Evolutionary conservation across 2,888 invertebrate genomes (phyloP).

Genomic region (Drosophila macrospina): DNA sequence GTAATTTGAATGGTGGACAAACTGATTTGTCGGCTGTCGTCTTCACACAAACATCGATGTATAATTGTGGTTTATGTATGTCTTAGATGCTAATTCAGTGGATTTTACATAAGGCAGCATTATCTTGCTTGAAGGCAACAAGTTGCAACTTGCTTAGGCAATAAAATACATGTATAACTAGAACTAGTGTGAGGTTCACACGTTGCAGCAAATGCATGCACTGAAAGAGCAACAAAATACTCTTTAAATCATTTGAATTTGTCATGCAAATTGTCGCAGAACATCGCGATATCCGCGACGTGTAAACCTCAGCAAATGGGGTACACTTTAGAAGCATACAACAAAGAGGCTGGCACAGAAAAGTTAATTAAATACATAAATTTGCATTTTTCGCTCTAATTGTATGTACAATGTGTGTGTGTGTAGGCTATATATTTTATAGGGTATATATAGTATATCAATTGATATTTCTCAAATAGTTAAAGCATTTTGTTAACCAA

Average conservation of each 20-base stretch:
- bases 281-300: slow-evolving; percentile 8
- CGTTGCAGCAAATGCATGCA: neutral
- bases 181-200: slow-evolving; percentile 1
- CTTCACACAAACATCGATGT: slow-evolving; percentile 15
- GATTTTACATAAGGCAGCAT: slow-evolving; percentile 81
- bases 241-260: neutral
- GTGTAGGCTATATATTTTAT: neutral
- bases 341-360: slow-evolving; percentile 65
- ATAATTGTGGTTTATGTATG: neutral
- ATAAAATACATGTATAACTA: slow-evolving; percentile 37
- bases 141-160: slow-evolving; percentile 39
- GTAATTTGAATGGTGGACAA: slow-evolving; percentile 18
- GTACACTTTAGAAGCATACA: slow-evolving; percentile 48
- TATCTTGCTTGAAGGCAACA: slow-evolving; percentile 53
- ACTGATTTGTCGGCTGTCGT: slow-evolving; percentile 14
- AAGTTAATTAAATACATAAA: slow-evolving; percentile 41
- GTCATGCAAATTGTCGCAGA: neutral
- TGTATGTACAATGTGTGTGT: slow-evolving; percentile 40
- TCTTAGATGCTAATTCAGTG: slow-evolving; percentile 53
- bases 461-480: slow-evolving; percentile 71
- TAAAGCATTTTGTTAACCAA: slow-evolving; percentile 78
- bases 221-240: too few relatives aligned
- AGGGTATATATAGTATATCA: slow-evolving; percentile 17
- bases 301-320: slow-evolving; percentile 2
- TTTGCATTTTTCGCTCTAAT: slow-evolving; percentile 16